Conservation (phyloP, 2,888 invertebrate species). For the Pheosia tremula region DNA sequence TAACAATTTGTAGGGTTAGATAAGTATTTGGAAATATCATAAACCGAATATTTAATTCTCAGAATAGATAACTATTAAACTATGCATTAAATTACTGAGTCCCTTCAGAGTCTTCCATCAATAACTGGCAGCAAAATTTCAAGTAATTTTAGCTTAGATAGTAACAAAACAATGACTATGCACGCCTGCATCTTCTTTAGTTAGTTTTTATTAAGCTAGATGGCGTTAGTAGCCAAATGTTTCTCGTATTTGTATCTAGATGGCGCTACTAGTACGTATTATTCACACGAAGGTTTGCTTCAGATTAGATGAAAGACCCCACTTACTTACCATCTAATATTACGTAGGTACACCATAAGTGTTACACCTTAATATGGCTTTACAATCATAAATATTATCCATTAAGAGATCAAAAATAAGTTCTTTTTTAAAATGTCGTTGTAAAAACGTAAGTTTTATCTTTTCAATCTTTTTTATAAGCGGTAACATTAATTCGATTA, state of each 20-base stretch:
- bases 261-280: not conserved
- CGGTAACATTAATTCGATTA: slow-evolving; percentile 17
- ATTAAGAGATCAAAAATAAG: slow-evolving; percentile 79
- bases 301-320: slow-evolving; percentile 30
- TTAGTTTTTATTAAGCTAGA: slow-evolving; percentile 17
- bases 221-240: slow-evolving; percentile 19
- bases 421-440: slow-evolving; percentile 30
- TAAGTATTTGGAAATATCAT: no score
- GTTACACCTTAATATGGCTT: slow-evolving; percentile 82
- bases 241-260: not conserved
- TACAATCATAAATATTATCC: slow-evolving; percentile 77
- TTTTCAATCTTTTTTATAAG: slow-evolving; percentile 14
- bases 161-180: not conserved
- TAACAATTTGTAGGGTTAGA: no score
- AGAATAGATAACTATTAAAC: slow-evolving; percentile 4
- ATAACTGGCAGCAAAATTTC: not conserved
- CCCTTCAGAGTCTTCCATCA: slow-evolving; percentile 21
- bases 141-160: not conserved
- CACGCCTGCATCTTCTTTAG: not conserved
- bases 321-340: slow-evolving; percentile 26
- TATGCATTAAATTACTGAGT: slow-evolving; percentile 19
- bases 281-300: not conserved
- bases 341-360: slow-evolving; percentile 66
- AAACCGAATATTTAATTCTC: not conserved
- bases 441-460: not conserved